Conservation (phyloP, 2,888 invertebrate species). For the Acronicta alni region DNA sequence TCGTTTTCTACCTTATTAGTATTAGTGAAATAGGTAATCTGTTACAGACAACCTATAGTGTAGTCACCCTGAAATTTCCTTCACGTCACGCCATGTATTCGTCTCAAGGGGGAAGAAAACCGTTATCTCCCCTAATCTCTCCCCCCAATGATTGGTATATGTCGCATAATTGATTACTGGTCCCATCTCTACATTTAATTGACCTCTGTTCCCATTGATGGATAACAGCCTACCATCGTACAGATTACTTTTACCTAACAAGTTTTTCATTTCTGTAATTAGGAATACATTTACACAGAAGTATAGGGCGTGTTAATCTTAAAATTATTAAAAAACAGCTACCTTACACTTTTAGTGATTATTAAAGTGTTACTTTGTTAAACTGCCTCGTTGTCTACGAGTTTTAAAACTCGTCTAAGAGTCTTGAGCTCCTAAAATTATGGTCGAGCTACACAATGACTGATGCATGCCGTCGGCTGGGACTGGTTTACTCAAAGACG, state of each 20-base stretch:
- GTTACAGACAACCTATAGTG: neutral
- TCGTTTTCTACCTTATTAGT: too few species aligned
- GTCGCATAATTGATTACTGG: constrained; percentile 55
- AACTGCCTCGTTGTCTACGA: too few species aligned
- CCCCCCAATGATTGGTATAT: constrained; percentile 23
- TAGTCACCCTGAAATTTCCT: neutral
- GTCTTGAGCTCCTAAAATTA: too few species aligned
- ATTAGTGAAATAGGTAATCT: too few species aligned
- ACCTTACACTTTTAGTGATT: too few species aligned
- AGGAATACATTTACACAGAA: neutral
- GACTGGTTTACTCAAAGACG: too few species aligned
- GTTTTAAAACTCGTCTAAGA: too few species aligned
- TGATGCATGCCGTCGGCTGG: too few species aligned
- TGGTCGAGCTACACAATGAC: too few species aligned
- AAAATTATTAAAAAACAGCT: too few species aligned
- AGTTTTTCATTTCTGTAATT: constrained; percentile 18
- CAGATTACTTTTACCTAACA: constrained; percentile 51
- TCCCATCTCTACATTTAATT: constrained; percentile 45
- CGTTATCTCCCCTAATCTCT: constrained; percentile 27
- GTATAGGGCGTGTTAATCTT: too few species aligned
- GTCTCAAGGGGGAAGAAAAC: constrained; percentile 3
- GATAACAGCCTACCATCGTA: constrained; percentile 47
- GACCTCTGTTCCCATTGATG: constrained; percentile 45
- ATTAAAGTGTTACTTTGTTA: too few species aligned
- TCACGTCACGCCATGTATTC: neutral